phyloP scores from a whole-genome alignment of 1,140 invertebrate species.

The Agraylea sexmaculata region DNA sequence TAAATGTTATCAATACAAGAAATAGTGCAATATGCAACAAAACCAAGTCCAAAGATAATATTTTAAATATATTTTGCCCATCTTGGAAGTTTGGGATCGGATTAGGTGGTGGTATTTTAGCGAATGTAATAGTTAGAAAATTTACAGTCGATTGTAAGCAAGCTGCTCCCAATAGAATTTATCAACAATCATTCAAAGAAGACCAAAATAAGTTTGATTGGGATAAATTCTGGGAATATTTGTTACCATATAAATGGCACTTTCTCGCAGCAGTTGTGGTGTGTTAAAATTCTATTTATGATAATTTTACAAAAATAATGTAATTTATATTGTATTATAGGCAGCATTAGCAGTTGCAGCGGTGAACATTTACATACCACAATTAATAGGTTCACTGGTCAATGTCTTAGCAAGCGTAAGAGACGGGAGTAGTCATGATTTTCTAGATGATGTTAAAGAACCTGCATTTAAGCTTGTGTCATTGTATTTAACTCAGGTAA shows the following conservation, averaged over 20 bases:
- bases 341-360: slow-evolving; percentile 19
- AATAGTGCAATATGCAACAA: slow-evolving; percentile 3
- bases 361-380: slow-evolving; percentile 21
- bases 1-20: too few species aligned
- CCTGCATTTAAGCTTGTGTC: slow-evolving; percentile 18
- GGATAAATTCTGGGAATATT: slow-evolving; percentile 17
- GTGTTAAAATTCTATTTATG: slow-evolving; percentile 4
- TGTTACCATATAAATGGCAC: slow-evolving; percentile 16
- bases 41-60: slow-evolving; percentile 1
- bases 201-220: slow-evolving; percentile 19
- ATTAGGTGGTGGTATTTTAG: slow-evolving; percentile 8
- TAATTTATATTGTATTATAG: slow-evolving; percentile 8
- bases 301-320: background rate
- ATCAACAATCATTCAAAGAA: slow-evolving; percentile 6
- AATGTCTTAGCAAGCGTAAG: slow-evolving; percentile 17
- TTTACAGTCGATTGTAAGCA: slow-evolving; percentile 18
- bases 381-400: slow-evolving; percentile 18
- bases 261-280: slow-evolving; percentile 18
- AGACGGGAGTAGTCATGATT: slow-evolving; percentile 11
- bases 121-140: slow-evolving; percentile 14
- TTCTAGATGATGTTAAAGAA: slow-evolving; percentile 17
- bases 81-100: slow-evolving; percentile 17
- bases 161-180: slow-evolving; percentile 1
- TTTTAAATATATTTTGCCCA: slow-evolving; percentile 15
- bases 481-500: slow-evolving; percentile 19